These are phyloP conservation scores for Labia minor DNA, from an alignment of 2,888 invertebrate species.

Conservation along the genomic window DNA sequence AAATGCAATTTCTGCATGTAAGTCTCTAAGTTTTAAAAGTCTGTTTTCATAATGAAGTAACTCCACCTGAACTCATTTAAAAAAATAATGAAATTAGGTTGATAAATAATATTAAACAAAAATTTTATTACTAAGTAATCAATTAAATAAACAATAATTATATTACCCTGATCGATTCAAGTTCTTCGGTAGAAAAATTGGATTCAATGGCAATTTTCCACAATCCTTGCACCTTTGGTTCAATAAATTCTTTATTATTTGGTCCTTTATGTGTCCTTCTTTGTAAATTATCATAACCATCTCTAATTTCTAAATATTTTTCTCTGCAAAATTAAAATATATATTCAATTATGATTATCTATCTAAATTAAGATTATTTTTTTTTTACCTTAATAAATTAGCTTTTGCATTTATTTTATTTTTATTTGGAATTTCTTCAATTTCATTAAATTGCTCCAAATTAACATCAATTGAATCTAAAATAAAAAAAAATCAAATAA, in stretches of 20 bases:
- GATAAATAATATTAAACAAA: constrained; percentile 9
- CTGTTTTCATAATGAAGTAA: constrained; percentile 78
- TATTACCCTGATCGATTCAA: constrained; percentile 66
- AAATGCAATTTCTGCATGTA: constrained; percentile 70
- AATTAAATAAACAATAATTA: background rate
- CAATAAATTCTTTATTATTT: constrained; percentile 74
- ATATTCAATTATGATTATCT: background rate
- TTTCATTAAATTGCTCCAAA: constrained; percentile 58
- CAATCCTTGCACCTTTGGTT: constrained; percentile 79
- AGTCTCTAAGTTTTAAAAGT: constrained; percentile 66
- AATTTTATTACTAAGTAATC: no score
- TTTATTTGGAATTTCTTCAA: constrained; percentile 45
- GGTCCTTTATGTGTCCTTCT: constrained; percentile 65
- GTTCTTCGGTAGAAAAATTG: constrained; percentile 70
- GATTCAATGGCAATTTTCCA: constrained; percentile 73
- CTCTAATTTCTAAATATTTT: constrained; percentile 62
- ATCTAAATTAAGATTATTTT: background rate
- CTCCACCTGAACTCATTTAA: constrained; percentile 53
- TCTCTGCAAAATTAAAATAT: constrained; percentile 40
- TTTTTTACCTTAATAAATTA: constrained; percentile 47
- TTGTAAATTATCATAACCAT: constrained; percentile 66
- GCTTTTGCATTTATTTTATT: constrained; percentile 51
- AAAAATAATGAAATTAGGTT: constrained; percentile 6
- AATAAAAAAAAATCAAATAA: no score
- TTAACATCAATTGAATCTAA: constrained; percentile 41